Base-by-base conservation (phyloP, 2,888 invertebrate species). In the Callyntrura sp. region DNA sequence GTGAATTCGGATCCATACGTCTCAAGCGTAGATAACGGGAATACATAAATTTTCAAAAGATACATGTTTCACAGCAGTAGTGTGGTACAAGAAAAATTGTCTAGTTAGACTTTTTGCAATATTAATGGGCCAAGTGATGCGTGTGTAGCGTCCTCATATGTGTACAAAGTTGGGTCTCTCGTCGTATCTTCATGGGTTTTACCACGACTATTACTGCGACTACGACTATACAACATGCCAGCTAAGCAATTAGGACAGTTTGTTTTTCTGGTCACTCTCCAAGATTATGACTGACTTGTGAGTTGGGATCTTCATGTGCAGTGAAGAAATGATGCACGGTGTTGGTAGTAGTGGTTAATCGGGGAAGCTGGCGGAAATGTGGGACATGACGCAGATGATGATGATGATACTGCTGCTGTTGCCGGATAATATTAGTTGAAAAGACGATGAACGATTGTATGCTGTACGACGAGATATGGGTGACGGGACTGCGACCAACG, bases 211-310 rank as follows among this genome's bases (percentile, higher is more conserved):
- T 35, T 35, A 35, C 35, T 2, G 2, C 6, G 35, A 4, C 35
- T 35, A 35, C 35, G 35, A 6, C 2, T 35, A 35, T 35, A 35
- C 35, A 4, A 6, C 35, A 35, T 2, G 2, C 35, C 3, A 6
- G 35, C 35, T 35, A 35, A 35, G 35, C 78, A 90, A 90, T 90
- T 90, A 90, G 90, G 81, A 62, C 85, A 90, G 85, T 81, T 85
- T 90, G 85, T 79, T 85, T 90, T 90, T 81, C 85, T 85, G 90
- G 90, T 90, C 73, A 81, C 82, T 90, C 57, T 90, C 90, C 90
- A 90, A 90, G 73, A 89, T 79, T 85, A 88, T 84, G 79, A 70
- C 55, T 85, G 84, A 35, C 48, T 51, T 79, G 86, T 20, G 68
- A 48, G 51, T 62, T 73, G 79, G 60, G 48, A 62, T 5, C 20